phyloP scores from a whole-genome alignment of 92 coral and sea anemone genomes.

The Porites rus region DNA sequence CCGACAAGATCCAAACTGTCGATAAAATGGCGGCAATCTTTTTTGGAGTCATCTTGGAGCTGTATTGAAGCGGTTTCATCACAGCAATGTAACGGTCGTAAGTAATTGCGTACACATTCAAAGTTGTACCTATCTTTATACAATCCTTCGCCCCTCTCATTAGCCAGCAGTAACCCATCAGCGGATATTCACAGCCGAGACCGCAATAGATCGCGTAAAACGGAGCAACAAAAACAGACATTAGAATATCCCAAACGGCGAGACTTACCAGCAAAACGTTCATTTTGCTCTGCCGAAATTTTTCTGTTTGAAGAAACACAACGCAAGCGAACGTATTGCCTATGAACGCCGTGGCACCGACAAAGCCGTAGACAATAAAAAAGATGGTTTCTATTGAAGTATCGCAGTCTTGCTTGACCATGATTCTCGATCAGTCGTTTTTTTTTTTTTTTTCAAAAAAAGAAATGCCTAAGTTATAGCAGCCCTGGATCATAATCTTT shows the following conservation, averaged over 20 bases:
- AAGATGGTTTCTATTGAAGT: conserved; percentile 23
- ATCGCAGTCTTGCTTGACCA: conserved; percentile 18
- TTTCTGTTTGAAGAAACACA: conserved; percentile 58
- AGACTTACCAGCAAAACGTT: conserved; percentile 60
- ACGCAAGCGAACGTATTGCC: conserved; percentile 59
- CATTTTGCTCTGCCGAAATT: conserved; percentile 52
- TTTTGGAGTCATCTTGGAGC: conserved; percentile 50
- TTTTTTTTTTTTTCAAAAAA: too few relatives aligned
- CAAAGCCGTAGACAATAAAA: conserved; percentile 30
- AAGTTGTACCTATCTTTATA: conserved; percentile 51
- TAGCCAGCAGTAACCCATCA: conserved; percentile 53
- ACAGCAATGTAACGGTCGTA: conserved; percentile 74
- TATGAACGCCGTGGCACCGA: conserved; percentile 51
- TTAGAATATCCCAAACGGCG: conserved; percentile 57
- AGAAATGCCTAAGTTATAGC: neutral
- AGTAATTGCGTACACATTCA: conserved; percentile 66
- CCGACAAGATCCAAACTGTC: conserved; percentile 59
- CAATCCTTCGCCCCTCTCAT: conserved; percentile 67
- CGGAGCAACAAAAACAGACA: conserved; percentile 66
- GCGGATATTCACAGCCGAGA: conserved; percentile 42
- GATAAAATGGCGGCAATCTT: conserved; percentile 40
- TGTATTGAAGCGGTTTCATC: conserved; percentile 56
- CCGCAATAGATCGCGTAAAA: conserved; percentile 61
- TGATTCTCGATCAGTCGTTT: neutral
- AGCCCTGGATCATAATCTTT: neutral